Evolutionary conservation across 2,888 invertebrate genomes (phyloP), one percentile per base, ranked within the genome.

Genomic region (Tanytarsus gracilentus): DNA sequence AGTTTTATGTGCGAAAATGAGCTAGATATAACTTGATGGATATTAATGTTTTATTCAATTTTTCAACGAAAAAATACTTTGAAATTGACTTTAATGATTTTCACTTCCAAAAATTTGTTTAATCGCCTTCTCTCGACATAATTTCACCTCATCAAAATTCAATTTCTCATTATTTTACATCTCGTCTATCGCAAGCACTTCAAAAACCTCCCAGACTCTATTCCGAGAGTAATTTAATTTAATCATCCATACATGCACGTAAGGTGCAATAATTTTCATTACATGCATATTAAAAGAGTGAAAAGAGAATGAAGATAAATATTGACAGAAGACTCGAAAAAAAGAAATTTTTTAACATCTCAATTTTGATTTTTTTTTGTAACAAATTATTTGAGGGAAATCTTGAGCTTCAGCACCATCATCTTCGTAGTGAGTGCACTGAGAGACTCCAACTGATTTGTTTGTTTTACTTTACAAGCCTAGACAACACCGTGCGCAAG

Each of bases 311-410:
- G n/a, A 30, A 30, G 16, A 36, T 36, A 44, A 44, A 44, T 44
- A 44, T 44, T 44, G 44, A 44, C 44, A 44, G 23, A 44, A 44
- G 44, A 23, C 44, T 18, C 7, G 23, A 6, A 18, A 44, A 21
- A 23, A 44, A 44, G 11, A 44, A 44, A 36, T 36, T 36, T 40
- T 44, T 44, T 44, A 44, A 44, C 44, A 44, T 44, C 44, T 44
- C 18, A 18, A 44, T 44, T 44, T 23, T 23, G 23, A 23, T 18
- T 23, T 44, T 23, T 5, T 44, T 44, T 44, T 44, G 44, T 44
- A 18, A 44, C 44, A 44, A 44, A 44, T 16, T 40, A 18, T 7
- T 40, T 40, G 21, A n/a, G n/a, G n/a, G n/a, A n/a, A n/a, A n/a
- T n/a, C n/a, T n/a, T n/a, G n/a, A n/a, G n/a, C n/a, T n/a, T n/a